Conservation (phyloP, 2,113 vertebrate genomes). For the Albula goreensis region DNA sequence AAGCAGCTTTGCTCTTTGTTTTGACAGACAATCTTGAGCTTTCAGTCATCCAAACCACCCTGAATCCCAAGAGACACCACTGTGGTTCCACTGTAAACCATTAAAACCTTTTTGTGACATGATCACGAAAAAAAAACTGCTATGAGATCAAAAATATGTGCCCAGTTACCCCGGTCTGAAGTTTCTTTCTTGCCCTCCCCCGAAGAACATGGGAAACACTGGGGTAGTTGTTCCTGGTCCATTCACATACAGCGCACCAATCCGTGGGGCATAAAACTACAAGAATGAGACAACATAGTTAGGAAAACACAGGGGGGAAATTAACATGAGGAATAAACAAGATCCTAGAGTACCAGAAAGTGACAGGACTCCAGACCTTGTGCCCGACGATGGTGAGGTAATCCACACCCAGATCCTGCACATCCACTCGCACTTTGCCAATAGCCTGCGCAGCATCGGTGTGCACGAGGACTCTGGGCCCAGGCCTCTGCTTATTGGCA, state of each 20-base stretch:
- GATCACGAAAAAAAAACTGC: too few relatives aligned
- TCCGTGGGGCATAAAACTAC: constrained; percentile 89
- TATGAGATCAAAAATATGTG: not conserved
- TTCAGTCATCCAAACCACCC: too few relatives aligned
- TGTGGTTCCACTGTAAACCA: not conserved
- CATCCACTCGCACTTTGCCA: constrained; percentile 84
- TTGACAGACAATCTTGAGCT: too few relatives aligned
- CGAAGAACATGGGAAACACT: constrained; percentile 84
- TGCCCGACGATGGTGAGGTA: constrained; percentile 93
- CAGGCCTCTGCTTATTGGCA: constrained; percentile 63
- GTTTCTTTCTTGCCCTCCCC: constrained; percentile 90
- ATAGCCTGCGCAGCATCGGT: constrained; percentile 90
- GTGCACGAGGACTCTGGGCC: constrained; percentile 77
- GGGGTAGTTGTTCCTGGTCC: constrained; percentile 73
- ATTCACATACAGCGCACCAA: constrained; percentile 78
- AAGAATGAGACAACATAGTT: constrained; percentile 26
- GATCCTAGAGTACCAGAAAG: not conserved
- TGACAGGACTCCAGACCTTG: constrained; percentile 73
- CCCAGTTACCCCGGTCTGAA: constrained; percentile 86
- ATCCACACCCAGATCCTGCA: constrained; percentile 84
- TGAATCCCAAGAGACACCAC: too few relatives aligned
- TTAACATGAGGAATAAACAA: constrained; percentile 19
- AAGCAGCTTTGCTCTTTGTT: too few relatives aligned
- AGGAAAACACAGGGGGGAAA: not conserved
- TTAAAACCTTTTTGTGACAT: not conserved